Evolutionary conservation across 2,888 invertebrate genomes (phyloP).

Genomic region (Scaptomyza caliginosa): DNA sequence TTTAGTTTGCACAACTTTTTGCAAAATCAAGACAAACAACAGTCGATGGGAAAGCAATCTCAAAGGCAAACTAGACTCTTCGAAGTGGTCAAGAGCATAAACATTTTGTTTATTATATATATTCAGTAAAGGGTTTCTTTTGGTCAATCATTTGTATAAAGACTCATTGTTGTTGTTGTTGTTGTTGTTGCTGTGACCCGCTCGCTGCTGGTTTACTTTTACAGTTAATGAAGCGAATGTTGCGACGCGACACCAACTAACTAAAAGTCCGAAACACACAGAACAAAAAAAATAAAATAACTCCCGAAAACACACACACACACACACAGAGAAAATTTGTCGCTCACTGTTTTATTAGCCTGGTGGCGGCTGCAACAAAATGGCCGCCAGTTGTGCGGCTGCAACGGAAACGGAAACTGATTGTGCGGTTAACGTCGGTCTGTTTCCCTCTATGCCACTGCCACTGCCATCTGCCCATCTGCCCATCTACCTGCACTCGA

Average conservation of each 20-base stretch:
- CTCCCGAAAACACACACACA: constrained; percentile 7
- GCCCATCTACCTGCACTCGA: neutral
- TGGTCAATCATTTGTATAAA: constrained; percentile 10
- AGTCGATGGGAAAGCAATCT: no score
- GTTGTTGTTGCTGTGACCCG: no score
- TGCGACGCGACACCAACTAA: constrained; percentile 23
- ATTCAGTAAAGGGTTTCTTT: neutral
- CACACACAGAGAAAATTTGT: constrained; percentile 8
- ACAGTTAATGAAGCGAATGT: constrained; percentile 69
- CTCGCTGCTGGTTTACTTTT: constrained; percentile 36
- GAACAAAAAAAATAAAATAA: neutral
- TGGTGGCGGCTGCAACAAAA: constrained; percentile 49
- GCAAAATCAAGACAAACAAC: no score
- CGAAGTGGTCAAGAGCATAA: no score
- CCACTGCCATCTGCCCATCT: neutral
- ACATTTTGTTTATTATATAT: no score
- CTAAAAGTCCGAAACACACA: constrained; percentile 13
- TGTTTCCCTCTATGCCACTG: no score
- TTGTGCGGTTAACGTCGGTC: constrained; percentile 59
- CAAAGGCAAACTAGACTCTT: no score
- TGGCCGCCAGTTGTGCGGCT: constrained; percentile 60
- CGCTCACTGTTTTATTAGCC: constrained; percentile 63
- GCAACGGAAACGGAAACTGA: constrained; percentile 73
- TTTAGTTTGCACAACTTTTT: neutral
- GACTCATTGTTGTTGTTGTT: neutral